Percentiles rank a stretch among this genome's conserved stretches.
These are phyloP conservation scores for Drosophila paranaensis DNA, from an alignment of 2,888 invertebrate genomes.

Conservation along the genomic window DNA sequence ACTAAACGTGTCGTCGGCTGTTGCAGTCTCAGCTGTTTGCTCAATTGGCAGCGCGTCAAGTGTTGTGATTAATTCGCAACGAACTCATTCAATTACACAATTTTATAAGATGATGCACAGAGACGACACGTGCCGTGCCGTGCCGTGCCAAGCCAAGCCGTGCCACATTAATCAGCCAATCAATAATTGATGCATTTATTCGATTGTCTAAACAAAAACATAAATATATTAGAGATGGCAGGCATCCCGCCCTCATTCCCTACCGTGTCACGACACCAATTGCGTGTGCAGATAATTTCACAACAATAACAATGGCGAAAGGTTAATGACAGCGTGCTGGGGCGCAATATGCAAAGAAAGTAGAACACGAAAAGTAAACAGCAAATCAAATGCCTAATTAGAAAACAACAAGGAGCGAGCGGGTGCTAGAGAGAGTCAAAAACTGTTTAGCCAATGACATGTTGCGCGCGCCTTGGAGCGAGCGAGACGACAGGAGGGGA, in stretches of 20 bases:
- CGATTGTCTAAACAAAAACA: conserved; percentile 3
- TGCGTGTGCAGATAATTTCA: conserved; percentile 1
- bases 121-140: conserved; percentile 32
- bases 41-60: conserved; percentile 39
- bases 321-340: conserved; percentile 53
- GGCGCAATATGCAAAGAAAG: conserved; percentile 36
- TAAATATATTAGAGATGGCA: not conserved
- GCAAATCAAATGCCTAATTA: conserved; percentile 42
- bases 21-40: conserved; percentile 29
- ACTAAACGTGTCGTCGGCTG: conserved; percentile 31
- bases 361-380: conserved; percentile 37
- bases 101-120: conserved; percentile 31
- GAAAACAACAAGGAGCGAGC: not conserved
- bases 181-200: conserved; percentile 4
- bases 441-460: conserved; percentile 22
- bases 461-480: conserved; percentile 14
- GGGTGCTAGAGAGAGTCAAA: not conserved
- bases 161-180: conserved; percentile 1
- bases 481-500: not conserved
- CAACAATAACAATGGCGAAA: conserved; percentile 26
- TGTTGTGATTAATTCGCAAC: conserved; percentile 47
- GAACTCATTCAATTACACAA: conserved; percentile 44
- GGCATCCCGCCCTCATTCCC: not conserved
- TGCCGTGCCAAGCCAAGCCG: conserved; percentile 5
- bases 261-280: conserved; percentile 10